Conservation (phyloP, 2,888 invertebrate genomes). For the Temnothorax ravouxi region DNA sequence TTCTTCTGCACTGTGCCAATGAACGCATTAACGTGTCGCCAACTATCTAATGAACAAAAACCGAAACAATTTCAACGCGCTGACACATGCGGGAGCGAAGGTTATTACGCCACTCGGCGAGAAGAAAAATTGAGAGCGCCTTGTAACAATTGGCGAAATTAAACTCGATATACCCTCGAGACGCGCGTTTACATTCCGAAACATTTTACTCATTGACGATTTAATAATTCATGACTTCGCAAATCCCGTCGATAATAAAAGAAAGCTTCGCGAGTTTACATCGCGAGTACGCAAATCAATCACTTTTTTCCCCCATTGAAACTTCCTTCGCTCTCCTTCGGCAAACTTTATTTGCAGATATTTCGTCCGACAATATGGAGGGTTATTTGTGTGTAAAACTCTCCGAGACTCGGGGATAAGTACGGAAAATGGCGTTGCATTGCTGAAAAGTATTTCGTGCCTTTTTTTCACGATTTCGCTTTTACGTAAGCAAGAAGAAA, state of each 20-base stretch:
- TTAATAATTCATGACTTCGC: conserved; percentile 34
- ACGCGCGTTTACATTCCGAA: background rate
- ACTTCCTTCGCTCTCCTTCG: conserved; percentile 32
- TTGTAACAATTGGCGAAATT: conserved; percentile 34
- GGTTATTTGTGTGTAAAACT: conserved; percentile 48
- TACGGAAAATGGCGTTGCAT: conserved; percentile 42
- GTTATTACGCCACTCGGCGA: conserved; percentile 31
- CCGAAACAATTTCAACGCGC: conserved; percentile 18
- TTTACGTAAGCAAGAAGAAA: background rate
- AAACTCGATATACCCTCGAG: background rate
- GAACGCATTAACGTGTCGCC: conserved; percentile 4
- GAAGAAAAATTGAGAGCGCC: conserved; percentile 28
- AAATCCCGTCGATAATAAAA: conserved; percentile 5
- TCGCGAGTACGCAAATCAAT: conserved; percentile 42
- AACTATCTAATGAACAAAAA: conserved; percentile 26
- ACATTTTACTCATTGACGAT: conserved; percentile 24
- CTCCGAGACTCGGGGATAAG: conserved; percentile 11
- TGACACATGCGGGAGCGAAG: background rate
- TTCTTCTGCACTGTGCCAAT: conserved; percentile 5
- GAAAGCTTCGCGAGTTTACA: conserved; percentile 26
- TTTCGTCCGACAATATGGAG: conserved; percentile 46
- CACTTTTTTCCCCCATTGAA: conserved; percentile 12
- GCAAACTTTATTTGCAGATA: conserved; percentile 44
- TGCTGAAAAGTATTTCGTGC: conserved; percentile 24
- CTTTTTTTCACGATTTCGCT: conserved; percentile 16